Percentiles rank a stretch among this genome's conserved stretches.
These are phyloP conservation scores for Psix sp. DNA, from an alignment of 1,140 invertebrate species.

Conservation along the genomic window DNA sequence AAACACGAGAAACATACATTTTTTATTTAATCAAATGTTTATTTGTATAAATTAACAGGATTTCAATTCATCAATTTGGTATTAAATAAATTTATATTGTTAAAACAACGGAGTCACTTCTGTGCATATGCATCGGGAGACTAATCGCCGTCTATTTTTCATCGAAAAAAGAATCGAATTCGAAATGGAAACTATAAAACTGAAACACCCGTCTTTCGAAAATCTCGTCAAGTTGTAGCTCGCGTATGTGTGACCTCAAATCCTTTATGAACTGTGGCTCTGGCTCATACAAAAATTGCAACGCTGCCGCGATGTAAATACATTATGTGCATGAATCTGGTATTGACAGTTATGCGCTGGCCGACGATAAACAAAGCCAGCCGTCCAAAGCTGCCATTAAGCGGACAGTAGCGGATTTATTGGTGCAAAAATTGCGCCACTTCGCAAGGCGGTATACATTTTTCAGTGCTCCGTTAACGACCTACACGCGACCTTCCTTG, in stretches of 20 bases:
- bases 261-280: conserved; percentile 29
- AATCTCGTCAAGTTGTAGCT: background rate
- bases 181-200: background rate
- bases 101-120: too few relatives aligned
- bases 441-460: conserved; percentile 40
- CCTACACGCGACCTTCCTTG: too few relatives aligned
- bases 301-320: conserved; percentile 42
- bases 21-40: too few relatives aligned
- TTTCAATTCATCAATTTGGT: too few relatives aligned
- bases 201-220: background rate
- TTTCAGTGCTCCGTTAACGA: conserved; percentile 33
- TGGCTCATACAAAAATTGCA: conserved; percentile 50
- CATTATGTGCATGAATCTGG: conserved; percentile 56
- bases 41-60: too few relatives aligned
- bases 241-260: conserved; percentile 19
- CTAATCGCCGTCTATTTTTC: too few relatives aligned
- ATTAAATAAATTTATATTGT: too few relatives aligned
- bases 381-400: conserved; percentile 45
- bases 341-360: conserved; percentile 59
- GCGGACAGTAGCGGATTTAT: conserved; percentile 56
- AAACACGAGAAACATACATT: too few relatives aligned
- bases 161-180: background rate
- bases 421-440: conserved; percentile 35
- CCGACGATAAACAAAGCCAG: conserved; percentile 33
- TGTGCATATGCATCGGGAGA: too few relatives aligned